Percentiles rank a stretch among this genome's conserved stretches.
phyloP scores from a whole-genome alignment of 2,888 invertebrate genomes.

The Zootermopsis nevadensis region DNA sequence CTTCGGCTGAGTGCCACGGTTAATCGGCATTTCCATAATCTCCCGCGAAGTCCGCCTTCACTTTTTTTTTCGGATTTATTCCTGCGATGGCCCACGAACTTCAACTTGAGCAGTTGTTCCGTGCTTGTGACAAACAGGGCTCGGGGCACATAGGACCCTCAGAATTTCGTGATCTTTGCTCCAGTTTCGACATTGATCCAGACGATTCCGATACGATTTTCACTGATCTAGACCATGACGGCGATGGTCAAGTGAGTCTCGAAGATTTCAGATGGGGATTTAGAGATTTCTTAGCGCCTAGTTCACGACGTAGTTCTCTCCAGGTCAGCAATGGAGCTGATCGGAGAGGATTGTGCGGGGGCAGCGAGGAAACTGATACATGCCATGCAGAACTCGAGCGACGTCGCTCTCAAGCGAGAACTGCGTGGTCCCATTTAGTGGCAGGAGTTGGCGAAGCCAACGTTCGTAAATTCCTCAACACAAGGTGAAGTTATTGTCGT shows the following conservation, averaged over 20 bases:
- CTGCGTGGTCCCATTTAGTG: conserved; percentile 59
- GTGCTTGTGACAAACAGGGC: conserved; percentile 62
- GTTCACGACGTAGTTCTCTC: conserved; percentile 55
- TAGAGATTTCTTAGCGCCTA: conserved; percentile 59
- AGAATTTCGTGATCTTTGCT: conserved; percentile 65
- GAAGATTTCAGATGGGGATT: conserved; percentile 67
- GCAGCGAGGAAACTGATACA: conserved; percentile 48
- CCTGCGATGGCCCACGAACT: conserved; percentile 22
- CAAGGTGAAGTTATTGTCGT: conserved; percentile 53
- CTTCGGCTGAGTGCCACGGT: not conserved
- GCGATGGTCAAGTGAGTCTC: conserved; percentile 66
- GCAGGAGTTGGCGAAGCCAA: conserved; percentile 58
- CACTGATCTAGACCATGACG: conserved; percentile 65
- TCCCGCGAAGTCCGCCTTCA: not conserved
- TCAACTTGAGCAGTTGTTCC: conserved; percentile 62
- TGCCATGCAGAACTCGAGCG: conserved; percentile 54
- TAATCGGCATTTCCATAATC: not conserved
- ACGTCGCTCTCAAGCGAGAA: conserved; percentile 57
- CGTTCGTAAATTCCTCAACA: conserved; percentile 57
- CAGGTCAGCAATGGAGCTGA: conserved; percentile 50
- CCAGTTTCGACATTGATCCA: conserved; percentile 61
- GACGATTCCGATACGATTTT: conserved; percentile 65
- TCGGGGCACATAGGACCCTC: conserved; percentile 64
- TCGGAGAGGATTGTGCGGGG: not conserved
- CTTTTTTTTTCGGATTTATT: not conserved